phyloP scores from a whole-genome alignment of 1,140 invertebrate species.

The Nixonia krombeini region DNA sequence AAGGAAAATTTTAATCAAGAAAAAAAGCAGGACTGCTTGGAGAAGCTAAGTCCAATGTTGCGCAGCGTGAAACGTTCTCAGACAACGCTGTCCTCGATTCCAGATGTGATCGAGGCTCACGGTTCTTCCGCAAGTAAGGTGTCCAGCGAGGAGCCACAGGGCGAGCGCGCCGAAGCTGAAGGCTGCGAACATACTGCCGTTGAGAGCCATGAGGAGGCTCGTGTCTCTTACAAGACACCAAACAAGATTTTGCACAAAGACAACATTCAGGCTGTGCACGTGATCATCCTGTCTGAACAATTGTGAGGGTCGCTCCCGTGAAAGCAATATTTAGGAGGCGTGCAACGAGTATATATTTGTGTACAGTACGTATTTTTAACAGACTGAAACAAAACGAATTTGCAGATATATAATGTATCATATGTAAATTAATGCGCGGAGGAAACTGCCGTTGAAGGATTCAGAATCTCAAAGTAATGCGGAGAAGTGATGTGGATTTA shows the following conservation, averaged over 20 bases:
- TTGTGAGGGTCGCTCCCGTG: slow-evolving; percentile 57
- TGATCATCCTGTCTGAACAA: slow-evolving; percentile 69
- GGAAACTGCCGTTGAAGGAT: slow-evolving; percentile 18
- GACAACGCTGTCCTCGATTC: slow-evolving; percentile 48
- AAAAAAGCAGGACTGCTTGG: slow-evolving; percentile 38
- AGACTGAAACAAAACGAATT: slow-evolving; percentile 30
- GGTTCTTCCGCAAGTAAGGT: slow-evolving; percentile 17
- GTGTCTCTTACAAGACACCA: slow-evolving; percentile 54
- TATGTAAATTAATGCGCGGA: slow-evolving; percentile 47
- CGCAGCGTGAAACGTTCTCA: slow-evolving; percentile 38
- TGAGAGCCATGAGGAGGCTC: slow-evolving; percentile 55
- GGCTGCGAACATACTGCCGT: slow-evolving; percentile 63
- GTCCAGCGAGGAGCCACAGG: slow-evolving; percentile 40
- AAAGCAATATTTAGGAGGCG: slow-evolving; percentile 38
- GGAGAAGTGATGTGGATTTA: slow-evolving; percentile 33
- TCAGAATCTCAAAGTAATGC: slow-evolving; percentile 32
- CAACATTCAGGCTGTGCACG: slow-evolving; percentile 67
- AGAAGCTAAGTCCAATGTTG: slow-evolving; percentile 37
- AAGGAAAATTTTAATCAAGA: slow-evolving; percentile 8
- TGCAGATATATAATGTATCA: slow-evolving; percentile 46
- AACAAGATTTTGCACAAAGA: slow-evolving; percentile 64
- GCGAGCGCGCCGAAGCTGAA: slow-evolving; percentile 66
- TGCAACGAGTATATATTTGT: slow-evolving; percentile 29
- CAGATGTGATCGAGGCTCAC: slow-evolving; percentile 59
- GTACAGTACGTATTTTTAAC: slow-evolving; percentile 47